phyloP scores from a whole-genome alignment of 2,113 vertebrate species.

The Seriola aureovittata region DNA sequence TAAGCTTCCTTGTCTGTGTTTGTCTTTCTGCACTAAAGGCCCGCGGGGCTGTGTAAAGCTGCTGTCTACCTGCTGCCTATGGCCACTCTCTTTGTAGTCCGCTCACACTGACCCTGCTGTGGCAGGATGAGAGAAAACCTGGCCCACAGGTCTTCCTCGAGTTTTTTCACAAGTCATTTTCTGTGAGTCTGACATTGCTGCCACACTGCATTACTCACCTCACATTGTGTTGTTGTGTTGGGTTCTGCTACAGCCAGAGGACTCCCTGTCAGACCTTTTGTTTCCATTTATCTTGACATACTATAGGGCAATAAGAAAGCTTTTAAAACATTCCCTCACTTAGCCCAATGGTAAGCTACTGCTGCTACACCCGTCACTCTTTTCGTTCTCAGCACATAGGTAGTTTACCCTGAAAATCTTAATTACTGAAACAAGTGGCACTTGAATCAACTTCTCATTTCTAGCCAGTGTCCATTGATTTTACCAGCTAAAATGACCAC shows the following conservation, averaged over 20 bases:
- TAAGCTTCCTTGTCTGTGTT: conserved; percentile 73
- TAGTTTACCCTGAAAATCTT: no score
- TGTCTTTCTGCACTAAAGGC: conserved; percentile 41
- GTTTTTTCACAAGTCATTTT: conserved; percentile 54
- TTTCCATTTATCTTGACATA: conserved; percentile 2
- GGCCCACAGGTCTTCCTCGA: conserved; percentile 35
- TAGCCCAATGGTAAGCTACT: background rate
- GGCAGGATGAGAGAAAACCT: conserved; percentile 54
- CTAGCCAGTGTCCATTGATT: background rate
- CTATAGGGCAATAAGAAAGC: background rate
- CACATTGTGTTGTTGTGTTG: conserved; percentile 57
- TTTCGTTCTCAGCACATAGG: background rate
- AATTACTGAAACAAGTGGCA: no score
- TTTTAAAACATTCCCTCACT: background rate
- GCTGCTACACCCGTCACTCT: background rate
- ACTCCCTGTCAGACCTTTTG: conserved; percentile 16
- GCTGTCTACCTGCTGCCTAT: conserved; percentile 44
- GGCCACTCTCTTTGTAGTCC: conserved; percentile 45
- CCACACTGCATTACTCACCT: conserved; percentile 62
- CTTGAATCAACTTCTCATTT: no score
- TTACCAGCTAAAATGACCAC: background rate
- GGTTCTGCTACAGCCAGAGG: conserved; percentile 36
- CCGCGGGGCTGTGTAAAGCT: conserved; percentile 6
- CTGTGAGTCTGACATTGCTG: conserved; percentile 62
- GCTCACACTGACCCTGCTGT: conserved; percentile 46